These are phyloP conservation scores for Mormyrops boulengeri DNA, from an alignment of 2,797 vertebrate species.

Conservation along the genomic window DNA sequence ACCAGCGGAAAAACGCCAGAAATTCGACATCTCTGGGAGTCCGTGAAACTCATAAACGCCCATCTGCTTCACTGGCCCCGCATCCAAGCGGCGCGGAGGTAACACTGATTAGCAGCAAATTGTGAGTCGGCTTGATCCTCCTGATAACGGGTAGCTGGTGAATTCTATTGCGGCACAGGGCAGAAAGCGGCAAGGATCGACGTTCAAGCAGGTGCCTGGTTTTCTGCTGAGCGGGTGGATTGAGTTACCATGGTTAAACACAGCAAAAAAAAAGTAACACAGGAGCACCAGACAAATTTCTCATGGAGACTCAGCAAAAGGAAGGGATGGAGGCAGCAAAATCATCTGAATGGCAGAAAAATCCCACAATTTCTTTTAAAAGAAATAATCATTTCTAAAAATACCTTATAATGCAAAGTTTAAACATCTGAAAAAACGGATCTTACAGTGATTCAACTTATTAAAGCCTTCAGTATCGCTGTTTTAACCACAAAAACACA, in stretches of 20 bases:
- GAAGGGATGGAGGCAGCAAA: neutral
- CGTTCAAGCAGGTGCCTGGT: neutral
- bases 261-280: neutral
- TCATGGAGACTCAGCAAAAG: neutral
- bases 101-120: neutral
- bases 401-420: neutral
- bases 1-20: neutral
- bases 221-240: neutral
- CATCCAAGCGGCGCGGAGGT: neutral
- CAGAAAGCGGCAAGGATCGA: neutral
- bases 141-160: neutral
- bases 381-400: neutral
- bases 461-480: neutral
- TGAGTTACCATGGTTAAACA: neutral
- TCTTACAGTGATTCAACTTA: neutral
- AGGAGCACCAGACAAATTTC: neutral
- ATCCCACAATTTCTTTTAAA: neutral
- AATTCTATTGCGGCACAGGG: neutral
- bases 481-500: slow-evolving; percentile 43
- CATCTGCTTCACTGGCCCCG: neutral
- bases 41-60: neutral
- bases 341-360: neutral
- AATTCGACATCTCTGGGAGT: neutral
- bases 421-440: neutral
- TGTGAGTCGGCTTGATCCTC: neutral